Percentiles rank a stretch among this genome's conserved stretches.
These are phyloP conservation scores for Amphiprion ocellaris DNA, from an alignment of 2,113 vertebrate species.

Conservation along the genomic window DNA sequence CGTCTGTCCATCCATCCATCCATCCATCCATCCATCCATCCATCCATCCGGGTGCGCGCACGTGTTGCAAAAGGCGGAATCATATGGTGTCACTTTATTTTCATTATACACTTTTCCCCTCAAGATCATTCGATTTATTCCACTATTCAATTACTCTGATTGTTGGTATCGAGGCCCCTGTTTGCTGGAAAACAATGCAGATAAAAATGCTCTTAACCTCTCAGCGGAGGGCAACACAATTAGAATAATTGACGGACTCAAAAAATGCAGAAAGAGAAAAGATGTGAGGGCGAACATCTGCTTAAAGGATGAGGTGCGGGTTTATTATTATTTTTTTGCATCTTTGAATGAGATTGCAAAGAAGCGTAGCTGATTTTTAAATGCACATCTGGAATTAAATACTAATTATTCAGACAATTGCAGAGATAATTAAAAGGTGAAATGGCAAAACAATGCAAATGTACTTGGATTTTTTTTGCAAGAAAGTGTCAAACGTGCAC, in stretches of 20 bases:
- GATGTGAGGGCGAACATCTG: constrained; percentile 64
- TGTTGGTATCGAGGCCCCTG: constrained; percentile 71
- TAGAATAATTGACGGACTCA: constrained; percentile 79
- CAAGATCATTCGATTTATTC: constrained; percentile 80
- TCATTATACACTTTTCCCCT: constrained; percentile 76
- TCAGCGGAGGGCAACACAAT: constrained; percentile 80
- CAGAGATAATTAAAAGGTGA: neutral
- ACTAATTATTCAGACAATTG: neutral
- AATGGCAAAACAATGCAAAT: neutral
- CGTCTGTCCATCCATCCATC: constrained; percentile 9
- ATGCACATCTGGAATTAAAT: constrained; percentile 6
- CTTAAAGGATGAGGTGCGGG: constrained; percentile 22
- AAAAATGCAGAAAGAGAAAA: constrained; percentile 65
- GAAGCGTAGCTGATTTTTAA: neutral
- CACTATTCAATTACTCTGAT: constrained; percentile 82
- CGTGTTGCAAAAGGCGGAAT: constrained; percentile 47
- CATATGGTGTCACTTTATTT: constrained; percentile 77
- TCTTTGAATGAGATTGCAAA: constrained; percentile 33
- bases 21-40: constrained; percentile 19
- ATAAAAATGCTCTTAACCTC: constrained; percentile 84
- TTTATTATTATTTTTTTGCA: neutral
- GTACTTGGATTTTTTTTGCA: neutral
- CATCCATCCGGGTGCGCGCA: constrained; percentile 10
- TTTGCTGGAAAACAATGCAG: constrained; percentile 75
- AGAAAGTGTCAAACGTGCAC: no score